Evolutionary conservation across 2,888 invertebrate genomes (phyloP).

Genomic region (Eubasilissa splendida): DNA sequence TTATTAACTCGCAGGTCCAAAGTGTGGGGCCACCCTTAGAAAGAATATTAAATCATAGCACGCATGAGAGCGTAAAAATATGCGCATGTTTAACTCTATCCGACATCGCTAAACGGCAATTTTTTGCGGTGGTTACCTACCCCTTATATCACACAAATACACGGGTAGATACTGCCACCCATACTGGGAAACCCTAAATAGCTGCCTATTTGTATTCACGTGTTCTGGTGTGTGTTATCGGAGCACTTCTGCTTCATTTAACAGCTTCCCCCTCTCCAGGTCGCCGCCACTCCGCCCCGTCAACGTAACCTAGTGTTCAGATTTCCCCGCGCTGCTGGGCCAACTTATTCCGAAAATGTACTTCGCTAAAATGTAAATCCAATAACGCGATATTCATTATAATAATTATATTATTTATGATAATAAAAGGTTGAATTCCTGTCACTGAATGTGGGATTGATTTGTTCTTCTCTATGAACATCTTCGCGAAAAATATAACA

Average conservation of each 20-base stretch:
- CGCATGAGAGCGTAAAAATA: slow-evolving; percentile 44
- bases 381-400: too few relatives aligned
- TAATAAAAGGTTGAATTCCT: too few relatives aligned
- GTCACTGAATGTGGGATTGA: too few relatives aligned
- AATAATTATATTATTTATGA: too few relatives aligned
- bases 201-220: slow-evolving; percentile 51
- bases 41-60: slow-evolving; percentile 44
- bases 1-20: too few relatives aligned
- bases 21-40: slow-evolving; percentile 19
- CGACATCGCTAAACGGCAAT: slow-evolving; percentile 40
- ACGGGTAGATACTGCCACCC: slow-evolving; percentile 10
- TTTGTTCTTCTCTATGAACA: too few relatives aligned
- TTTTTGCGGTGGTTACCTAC: slow-evolving; percentile 30
- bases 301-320: slow-evolving; percentile 9
- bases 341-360: not conserved
- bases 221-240: slow-evolving; percentile 52
- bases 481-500: too few relatives aligned
- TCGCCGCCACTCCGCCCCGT: not conserved
- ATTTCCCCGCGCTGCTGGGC: slow-evolving; percentile 25
- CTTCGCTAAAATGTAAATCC: too few relatives aligned
- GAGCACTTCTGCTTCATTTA: slow-evolving; percentile 56
- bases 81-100: slow-evolving; percentile 45
- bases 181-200: slow-evolving; percentile 38
- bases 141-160: slow-evolving; percentile 10
- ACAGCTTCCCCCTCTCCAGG: slow-evolving; percentile 34